These are phyloP conservation scores for Protomyctophum bolini DNA, from an alignment of 2,113 vertebrate genomes.

Conservation along the genomic window DNA sequence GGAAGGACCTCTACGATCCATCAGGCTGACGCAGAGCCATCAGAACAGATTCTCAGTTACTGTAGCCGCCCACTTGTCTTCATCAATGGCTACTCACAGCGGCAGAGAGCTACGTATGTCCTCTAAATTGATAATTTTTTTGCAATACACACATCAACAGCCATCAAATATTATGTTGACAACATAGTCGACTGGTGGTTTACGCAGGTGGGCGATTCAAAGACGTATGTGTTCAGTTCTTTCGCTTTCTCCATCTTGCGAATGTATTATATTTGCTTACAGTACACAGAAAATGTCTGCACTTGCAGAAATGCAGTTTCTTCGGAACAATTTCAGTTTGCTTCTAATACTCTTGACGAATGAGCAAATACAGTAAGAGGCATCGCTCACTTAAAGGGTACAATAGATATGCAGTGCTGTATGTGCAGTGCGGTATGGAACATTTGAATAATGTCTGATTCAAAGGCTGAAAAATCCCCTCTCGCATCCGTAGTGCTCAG, in stretches of 20 bases:
- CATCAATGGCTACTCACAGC: constrained; percentile 73
- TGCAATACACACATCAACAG: constrained; percentile 61
- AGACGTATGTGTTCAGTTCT: constrained; percentile 30
- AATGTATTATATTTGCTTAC: too few species aligned
- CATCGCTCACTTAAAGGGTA: too few species aligned
- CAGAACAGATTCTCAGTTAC: constrained; percentile 55
- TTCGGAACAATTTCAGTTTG: too few species aligned
- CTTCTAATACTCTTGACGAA: too few species aligned
- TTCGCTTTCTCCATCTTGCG: neutral
- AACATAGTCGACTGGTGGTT: constrained; percentile 72
- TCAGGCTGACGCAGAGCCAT: constrained; percentile 75
- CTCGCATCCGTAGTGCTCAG: too few species aligned
- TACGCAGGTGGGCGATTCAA: constrained; percentile 27
- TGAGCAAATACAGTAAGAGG: too few species aligned
- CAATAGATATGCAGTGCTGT: too few species aligned
- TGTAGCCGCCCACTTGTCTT: constrained; percentile 65
- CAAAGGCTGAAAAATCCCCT: too few species aligned
- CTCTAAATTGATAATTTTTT: constrained; percentile 62
- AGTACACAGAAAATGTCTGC: too few species aligned
- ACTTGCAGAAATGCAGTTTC: too few species aligned
- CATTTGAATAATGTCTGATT: too few species aligned
- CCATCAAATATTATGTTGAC: constrained; percentile 60
- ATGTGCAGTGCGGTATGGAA: too few species aligned
- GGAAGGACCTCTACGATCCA: constrained; percentile 70
- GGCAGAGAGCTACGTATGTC: constrained; percentile 57